phyloP scores from a whole-genome alignment of 1,140 invertebrate species.

The Augochlora pura region DNA sequence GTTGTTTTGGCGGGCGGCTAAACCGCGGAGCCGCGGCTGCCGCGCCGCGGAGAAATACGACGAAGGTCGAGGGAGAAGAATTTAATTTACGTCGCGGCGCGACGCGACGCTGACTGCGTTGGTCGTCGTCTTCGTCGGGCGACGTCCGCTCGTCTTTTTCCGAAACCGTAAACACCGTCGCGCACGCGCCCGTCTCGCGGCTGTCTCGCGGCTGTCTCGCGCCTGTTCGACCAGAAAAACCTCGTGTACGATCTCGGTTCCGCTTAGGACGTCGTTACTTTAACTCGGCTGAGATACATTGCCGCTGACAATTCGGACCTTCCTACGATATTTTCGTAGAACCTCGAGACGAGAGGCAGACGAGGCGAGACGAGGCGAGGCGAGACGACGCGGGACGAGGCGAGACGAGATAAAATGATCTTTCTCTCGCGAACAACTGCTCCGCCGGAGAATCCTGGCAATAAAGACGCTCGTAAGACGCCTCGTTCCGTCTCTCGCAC shows the following conservation, averaged over 20 bases:
- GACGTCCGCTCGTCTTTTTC: neutral
- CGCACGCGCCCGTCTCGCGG: neutral
- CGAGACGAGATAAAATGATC: no score
- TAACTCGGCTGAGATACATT: neutral
- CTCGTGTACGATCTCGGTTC: conserved; percentile 8
- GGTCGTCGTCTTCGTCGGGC: neutral
- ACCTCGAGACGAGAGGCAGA: neutral
- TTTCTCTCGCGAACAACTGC: no score
- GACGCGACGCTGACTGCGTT: no score
- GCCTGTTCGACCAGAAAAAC: conserved; percentile 1
- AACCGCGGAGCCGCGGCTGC: no score
- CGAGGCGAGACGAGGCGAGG: neutral
- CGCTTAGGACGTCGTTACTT: conserved; percentile 8
- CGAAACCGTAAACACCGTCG: neutral
- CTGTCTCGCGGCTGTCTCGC: neutral
- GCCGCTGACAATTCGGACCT: neutral
- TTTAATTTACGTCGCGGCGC: conserved; percentile 56
- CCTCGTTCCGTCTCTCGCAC: no score
- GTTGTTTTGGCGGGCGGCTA: conserved; percentile 39
- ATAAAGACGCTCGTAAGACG: no score
- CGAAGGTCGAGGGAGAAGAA: conserved; percentile 43
- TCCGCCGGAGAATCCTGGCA: no score
- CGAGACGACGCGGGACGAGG: no score
- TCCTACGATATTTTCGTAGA: conserved; percentile 7
- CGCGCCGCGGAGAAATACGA: conserved; percentile 31